Conservation (phyloP, 2,113 vertebrate genomes). For the Chionomys nivalis region DNA sequence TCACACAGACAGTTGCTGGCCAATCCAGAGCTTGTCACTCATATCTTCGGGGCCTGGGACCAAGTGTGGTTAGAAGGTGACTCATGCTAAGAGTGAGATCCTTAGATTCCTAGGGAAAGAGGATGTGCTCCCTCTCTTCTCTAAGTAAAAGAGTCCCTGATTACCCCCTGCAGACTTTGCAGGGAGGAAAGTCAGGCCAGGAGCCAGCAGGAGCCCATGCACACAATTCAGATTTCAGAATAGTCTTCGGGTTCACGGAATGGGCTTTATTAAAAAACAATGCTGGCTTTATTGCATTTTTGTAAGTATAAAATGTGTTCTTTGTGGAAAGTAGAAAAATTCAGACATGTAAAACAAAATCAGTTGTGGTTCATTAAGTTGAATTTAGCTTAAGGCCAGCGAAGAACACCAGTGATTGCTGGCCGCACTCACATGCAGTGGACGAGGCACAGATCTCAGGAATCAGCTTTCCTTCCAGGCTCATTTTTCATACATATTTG, state of each 20-base stretch:
- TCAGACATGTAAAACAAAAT: background rate
- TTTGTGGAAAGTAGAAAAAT: constrained; percentile 31
- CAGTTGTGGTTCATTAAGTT: background rate
- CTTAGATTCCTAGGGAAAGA: background rate
- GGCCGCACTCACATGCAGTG: background rate
- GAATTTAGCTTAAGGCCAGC: background rate
- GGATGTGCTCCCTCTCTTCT: background rate
- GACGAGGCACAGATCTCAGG: background rate
- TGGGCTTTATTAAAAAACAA: background rate
- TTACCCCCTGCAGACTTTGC: background rate
- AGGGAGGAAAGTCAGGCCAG: background rate
- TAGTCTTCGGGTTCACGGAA: background rate
- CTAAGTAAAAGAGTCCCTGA: background rate
- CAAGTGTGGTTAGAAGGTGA: background rate
- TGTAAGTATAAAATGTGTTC: constrained; percentile 2
- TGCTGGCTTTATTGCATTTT: background rate
- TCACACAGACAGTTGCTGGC: background rate
- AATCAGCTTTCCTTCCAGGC: background rate
- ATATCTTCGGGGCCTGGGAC: background rate
- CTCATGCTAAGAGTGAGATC: background rate
- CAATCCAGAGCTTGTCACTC: background rate
- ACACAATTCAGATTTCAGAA: background rate
- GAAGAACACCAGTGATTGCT: rapidly evolving
- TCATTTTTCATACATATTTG: background rate
- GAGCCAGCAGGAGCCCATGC: background rate